Percentiles rank a stretch among this genome's conserved stretches.
These are phyloP conservation scores for Lepidonotus clava DNA, from an alignment of 2,888 invertebrate genomes.

Conservation along the genomic window DNA sequence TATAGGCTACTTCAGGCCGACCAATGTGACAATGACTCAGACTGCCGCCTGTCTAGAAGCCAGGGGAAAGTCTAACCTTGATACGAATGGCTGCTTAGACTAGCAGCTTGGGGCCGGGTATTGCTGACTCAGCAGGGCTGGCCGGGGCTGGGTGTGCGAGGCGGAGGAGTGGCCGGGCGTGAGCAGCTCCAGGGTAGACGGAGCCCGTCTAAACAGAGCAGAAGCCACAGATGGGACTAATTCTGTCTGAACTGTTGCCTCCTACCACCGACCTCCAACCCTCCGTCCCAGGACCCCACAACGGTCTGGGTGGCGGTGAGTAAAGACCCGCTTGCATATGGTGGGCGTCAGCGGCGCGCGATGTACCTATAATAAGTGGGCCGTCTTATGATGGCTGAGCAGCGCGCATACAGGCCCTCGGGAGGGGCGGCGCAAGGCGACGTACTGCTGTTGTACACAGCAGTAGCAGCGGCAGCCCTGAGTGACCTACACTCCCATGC, in stretches of 20 bases:
- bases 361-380: too few relatives aligned
- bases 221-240: slow-evolving; percentile 32
- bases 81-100: slow-evolving; percentile 44
- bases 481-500: too few relatives aligned
- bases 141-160: neutral
- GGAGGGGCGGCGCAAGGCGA: neutral
- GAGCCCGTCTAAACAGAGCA: slow-evolving; percentile 27
- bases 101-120: neutral
- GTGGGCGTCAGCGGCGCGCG: too few relatives aligned
- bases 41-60: neutral
- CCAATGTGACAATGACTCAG: too few relatives aligned
- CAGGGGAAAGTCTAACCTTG: slow-evolving; percentile 28
- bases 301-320: neutral
- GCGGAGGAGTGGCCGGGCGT: neutral
- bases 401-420: neutral
- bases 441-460: neutral
- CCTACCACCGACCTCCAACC: too few relatives aligned
- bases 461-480: too few relatives aligned
- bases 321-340: neutral
- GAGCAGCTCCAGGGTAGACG: neutral
- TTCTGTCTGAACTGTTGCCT: slow-evolving; percentile 8
- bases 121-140: slow-evolving; percentile 3
- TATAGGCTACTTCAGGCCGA: too few relatives aligned
- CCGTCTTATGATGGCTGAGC: too few relatives aligned
- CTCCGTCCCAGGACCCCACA: neutral